phyloP scores from a whole-genome alignment of 2,113 vertebrate species.

The Junco hyemalis region DNA sequence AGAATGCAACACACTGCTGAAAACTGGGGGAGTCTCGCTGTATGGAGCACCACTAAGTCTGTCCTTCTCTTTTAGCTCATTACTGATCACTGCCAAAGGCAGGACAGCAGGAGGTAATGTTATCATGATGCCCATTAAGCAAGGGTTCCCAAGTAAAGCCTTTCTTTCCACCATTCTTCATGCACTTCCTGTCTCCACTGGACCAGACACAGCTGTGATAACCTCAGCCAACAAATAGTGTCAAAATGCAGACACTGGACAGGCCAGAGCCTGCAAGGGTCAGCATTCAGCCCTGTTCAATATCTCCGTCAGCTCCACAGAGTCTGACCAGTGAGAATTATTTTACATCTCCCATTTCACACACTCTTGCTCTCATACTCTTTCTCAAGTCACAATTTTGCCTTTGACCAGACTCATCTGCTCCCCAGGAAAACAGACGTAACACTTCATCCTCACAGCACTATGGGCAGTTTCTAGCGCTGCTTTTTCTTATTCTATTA shows the following conservation, averaged over 20 bases:
- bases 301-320: accelerated
- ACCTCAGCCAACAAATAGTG: background rate
- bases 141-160: background rate
- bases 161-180: background rate
- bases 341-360: background rate
- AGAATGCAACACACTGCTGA: background rate
- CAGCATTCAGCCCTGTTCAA: background rate
- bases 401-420: background rate
- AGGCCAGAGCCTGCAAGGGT: background rate
- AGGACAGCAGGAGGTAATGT: background rate
- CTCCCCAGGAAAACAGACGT: background rate
- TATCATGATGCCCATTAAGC: background rate
- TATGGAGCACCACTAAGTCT: background rate
- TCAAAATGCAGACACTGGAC: background rate
- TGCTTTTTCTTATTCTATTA: background rate
- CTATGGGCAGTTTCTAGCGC: background rate
- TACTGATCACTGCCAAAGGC: background rate
- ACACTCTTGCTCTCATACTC: background rate
- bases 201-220: background rate
- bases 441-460: background rate
- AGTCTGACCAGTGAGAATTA: background rate
- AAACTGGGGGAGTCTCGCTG: background rate
- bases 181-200: background rate
- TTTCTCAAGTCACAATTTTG: background rate
- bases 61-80: background rate